phyloP scores from a whole-genome alignment of 2,888 invertebrate genomes.

The Chironomus riparius region DNA sequence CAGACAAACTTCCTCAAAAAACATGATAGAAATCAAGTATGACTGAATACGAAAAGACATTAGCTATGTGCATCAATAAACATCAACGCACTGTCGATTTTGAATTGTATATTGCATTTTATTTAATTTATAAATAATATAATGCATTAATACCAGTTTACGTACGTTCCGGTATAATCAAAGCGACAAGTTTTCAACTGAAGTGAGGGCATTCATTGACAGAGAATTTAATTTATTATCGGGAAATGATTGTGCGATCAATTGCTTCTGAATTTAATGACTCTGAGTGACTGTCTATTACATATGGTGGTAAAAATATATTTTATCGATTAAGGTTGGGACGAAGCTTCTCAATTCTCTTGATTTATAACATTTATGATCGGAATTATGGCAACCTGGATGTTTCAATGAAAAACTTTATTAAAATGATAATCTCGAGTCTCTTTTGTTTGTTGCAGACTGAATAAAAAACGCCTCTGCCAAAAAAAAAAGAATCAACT shows the following conservation, averaged over 20 bases:
- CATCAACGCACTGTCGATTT: slow-evolving; percentile 21
- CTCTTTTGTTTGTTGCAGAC: neutral
- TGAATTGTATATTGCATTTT: neutral
- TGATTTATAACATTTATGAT: too few relatives aligned
- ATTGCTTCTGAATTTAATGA: neutral
- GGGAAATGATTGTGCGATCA: neutral
- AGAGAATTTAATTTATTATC: neutral
- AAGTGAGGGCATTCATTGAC: neutral
- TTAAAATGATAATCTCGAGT: neutral
- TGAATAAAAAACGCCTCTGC: neutral
- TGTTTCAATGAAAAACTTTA: too few relatives aligned
- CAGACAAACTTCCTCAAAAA: neutral
- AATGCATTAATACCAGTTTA: slow-evolving; percentile 14
- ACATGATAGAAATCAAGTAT: neutral
- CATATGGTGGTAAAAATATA: neutral
- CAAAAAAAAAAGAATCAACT: neutral
- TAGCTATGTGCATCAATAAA: neutral
- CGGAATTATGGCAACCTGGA: too few relatives aligned
- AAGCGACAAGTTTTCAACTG: neutral
- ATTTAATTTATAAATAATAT: neutral
- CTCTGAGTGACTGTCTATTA: neutral
- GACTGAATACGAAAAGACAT: neutral
- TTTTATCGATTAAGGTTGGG: too few relatives aligned
- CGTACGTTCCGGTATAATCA: slow-evolving; percentile 22
- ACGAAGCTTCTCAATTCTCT: too few relatives aligned